Evolutionary conservation across 1,140 invertebrate species (phyloP), one percentile per base, ranked within the genome.

Genomic region (Anoplolepis gracilipes): DNA sequence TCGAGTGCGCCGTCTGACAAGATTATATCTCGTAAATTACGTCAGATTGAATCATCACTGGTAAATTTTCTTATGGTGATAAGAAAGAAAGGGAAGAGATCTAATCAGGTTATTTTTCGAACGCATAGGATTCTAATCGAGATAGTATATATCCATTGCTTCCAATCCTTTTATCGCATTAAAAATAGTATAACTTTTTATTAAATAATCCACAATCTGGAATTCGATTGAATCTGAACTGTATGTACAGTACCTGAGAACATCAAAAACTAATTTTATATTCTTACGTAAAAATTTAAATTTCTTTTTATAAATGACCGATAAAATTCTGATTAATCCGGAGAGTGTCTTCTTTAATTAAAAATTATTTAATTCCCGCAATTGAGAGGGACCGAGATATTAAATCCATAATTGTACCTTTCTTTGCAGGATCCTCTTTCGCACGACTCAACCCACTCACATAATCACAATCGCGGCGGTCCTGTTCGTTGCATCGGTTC

Each of bases 381-480:
- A 65, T 8, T 6, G 10, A 73, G 5, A 10, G n/a, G 25, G n/a
- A 65, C 6, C 2, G 22, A 49, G 2, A 30, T 36, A 49, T 30
- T 22, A 22, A 25, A 16, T 53, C 1, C 36, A 39, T 72, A 39
- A 22, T 42, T 25, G 42, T 61, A 49, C 55, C n/a, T 49, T 70
- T 61, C 28, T 86, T 95, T 96, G 16, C 95, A 98, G 97, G 91
- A 96, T 97, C 69, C 91, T 97, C 16, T 96, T 96, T 59, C 93
- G 95, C 72, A 97, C 97, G 1, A 96, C 97, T 8, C 97, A 98
- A 92, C 97, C 97, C 28, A 96, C 97, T 78, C 97, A 98, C 93
- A 90, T 97, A 36, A 95, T 97, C 62, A 96, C 96, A 88, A 95
- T 97, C 33, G 90, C 96, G 33, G 95, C 97, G 36, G 95, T 97